Percentiles rank a stretch among this genome's conserved stretches.
These are phyloP conservation scores for Drosophila incognita DNA, from an alignment of 2,888 invertebrate genomes.

Conservation along the genomic window DNA sequence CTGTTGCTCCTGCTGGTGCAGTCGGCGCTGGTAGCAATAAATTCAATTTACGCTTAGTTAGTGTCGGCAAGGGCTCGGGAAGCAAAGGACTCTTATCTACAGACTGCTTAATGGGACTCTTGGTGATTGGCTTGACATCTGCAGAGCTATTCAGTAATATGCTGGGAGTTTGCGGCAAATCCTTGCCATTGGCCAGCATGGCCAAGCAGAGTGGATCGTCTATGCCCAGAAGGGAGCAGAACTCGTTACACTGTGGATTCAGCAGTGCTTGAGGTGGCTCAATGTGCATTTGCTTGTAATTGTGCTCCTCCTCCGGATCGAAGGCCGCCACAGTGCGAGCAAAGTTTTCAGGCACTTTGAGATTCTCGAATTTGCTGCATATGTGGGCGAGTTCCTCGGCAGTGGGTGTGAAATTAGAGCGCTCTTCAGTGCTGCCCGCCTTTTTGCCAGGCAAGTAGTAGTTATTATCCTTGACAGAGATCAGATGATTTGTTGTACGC, in stretches of 20 bases:
- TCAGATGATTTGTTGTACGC: constrained; percentile 94
- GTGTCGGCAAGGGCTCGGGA: constrained; percentile 38
- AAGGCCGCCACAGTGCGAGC: constrained; percentile 89
- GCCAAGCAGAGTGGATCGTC: constrained; percentile 92
- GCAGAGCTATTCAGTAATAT: constrained; percentile 50
- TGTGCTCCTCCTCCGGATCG: constrained; percentile 78
- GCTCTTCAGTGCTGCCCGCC: constrained; percentile 86
- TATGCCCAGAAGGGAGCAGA: constrained; percentile 90
- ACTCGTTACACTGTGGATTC: constrained; percentile 89
- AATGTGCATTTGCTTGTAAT: constrained; percentile 81
- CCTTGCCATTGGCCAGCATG: constrained; percentile 86
- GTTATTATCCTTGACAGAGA: constrained; percentile 89
- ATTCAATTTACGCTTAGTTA: constrained; percentile 75
- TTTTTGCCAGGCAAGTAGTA: constrained; percentile 93
- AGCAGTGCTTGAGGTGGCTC: constrained; percentile 86
- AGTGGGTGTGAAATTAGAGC: constrained; percentile 88
- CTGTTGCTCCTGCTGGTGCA: neutral
- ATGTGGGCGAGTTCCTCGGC: constrained; percentile 90
- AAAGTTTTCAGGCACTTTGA: constrained; percentile 92
- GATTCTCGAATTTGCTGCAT: constrained; percentile 88
- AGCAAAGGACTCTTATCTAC: neutral
- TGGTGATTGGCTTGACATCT: constrained; percentile 11
- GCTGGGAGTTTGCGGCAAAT: constrained; percentile 74
- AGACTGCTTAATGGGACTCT: constrained; percentile 9
- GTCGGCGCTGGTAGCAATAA: constrained; percentile 77